Evolutionary conservation across 2,888 invertebrate species (phyloP).

Genomic region (Dolomedes plantarius): DNA sequence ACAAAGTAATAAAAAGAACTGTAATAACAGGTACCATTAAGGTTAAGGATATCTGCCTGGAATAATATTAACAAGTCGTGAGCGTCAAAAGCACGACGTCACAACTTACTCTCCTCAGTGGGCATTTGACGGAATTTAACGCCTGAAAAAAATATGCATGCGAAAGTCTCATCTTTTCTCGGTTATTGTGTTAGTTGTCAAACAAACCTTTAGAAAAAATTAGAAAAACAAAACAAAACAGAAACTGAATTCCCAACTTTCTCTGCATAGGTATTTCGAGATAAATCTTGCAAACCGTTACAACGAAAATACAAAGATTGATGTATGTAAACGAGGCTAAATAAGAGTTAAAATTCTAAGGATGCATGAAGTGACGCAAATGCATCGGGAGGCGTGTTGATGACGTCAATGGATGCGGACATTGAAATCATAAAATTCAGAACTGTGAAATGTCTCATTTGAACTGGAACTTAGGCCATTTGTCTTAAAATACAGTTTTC

Average conservation of each 20-base stretch:
- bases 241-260: not conserved
- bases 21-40: too few species aligned
- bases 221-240: not conserved
- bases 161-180: not conserved
- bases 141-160: too few species aligned
- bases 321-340: too few species aligned
- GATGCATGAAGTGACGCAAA: not conserved
- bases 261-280: not conserved
- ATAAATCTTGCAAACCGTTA: not conserved
- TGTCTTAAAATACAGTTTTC: too few species aligned
- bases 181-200: constrained; percentile 2
- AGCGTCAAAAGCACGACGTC: not conserved
- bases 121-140: not conserved
- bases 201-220: not conserved
- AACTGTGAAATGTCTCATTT: too few species aligned
- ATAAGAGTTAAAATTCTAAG: not conserved
- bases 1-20: too few species aligned
- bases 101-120: not conserved
- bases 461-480: too few species aligned
- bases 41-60: too few species aligned
- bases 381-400: not conserved
- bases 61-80: too few species aligned
- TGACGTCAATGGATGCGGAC: too few species aligned
- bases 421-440: too few species aligned
- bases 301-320: too few species aligned